A percentile compares a stretch with the other conserved stretches of the same genome.
These are phyloP conservation scores for Lepilemur ruficaudatus DNA, from an alignment of 2,797 vertebrate species.

Conservation along the genomic window DNA sequence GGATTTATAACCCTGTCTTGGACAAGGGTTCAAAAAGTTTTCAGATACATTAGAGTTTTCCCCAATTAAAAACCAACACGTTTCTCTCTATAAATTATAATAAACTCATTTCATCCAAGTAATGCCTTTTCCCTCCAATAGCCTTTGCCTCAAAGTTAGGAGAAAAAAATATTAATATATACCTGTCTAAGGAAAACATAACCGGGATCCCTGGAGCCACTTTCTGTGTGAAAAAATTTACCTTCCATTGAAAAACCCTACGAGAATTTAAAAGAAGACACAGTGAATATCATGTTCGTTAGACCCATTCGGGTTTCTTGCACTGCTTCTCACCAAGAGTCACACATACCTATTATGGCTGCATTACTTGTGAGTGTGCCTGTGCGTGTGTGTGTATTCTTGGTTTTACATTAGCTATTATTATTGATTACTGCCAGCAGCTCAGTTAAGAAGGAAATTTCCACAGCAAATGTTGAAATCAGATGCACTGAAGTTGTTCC, in stretches of 20 bases:
- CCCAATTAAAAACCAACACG: not conserved
- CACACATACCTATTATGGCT: not conserved
- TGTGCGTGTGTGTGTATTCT: not conserved
- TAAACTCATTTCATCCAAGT: not conserved
- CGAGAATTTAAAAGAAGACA: not conserved
- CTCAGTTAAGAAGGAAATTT: constrained; percentile 36
- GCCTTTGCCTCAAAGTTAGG: not conserved
- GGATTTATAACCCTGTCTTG: not conserved
- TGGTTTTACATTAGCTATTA: not conserved
- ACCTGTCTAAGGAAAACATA: not conserved
- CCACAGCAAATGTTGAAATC: not conserved
- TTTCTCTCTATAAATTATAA: not conserved
- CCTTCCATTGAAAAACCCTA: not conserved
- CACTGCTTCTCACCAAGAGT: not conserved
- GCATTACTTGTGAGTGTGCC: not conserved
- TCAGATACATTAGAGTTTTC: not conserved
- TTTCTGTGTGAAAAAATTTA: not conserved
- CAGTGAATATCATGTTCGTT: not conserved
- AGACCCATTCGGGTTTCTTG: not conserved
- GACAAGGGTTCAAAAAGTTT: constrained; percentile 18
- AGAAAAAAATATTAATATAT: not conserved
- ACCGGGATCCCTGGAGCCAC: not conserved
- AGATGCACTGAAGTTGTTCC: not conserved
- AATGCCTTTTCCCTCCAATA: not conserved
- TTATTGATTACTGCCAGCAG: not conserved